Evolutionary conservation across 2,797 vertebrate species (phyloP).

Genomic region (Gobionotothen gibberifrons): DNA sequence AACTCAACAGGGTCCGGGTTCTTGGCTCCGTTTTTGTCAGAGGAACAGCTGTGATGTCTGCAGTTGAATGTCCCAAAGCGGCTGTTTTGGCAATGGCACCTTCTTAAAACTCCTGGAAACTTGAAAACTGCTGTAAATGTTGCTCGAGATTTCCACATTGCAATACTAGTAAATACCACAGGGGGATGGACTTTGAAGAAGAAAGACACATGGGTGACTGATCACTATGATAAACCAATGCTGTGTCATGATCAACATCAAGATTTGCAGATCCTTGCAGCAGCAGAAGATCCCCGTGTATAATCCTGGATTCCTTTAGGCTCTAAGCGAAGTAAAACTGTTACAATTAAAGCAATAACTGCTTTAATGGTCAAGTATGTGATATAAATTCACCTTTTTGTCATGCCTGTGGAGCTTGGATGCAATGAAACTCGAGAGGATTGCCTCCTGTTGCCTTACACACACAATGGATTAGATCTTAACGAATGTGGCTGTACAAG

Average conservation of each 20-base stretch:
- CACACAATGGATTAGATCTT: constrained; percentile 43
- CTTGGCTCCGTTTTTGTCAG: constrained; percentile 28
- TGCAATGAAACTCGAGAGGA: constrained; percentile 37
- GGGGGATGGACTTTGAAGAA: constrained; percentile 45
- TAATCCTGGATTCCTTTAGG: constrained; percentile 46
- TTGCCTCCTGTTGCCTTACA: constrained; percentile 59
- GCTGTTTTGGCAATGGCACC: constrained; percentile 53
- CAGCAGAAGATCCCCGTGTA: constrained; percentile 42
- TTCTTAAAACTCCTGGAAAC: constrained; percentile 78
- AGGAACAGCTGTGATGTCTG: constrained; percentile 38
- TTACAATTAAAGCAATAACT: constrained; percentile 71
- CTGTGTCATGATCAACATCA: constrained; percentile 29
- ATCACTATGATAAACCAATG: constrained; percentile 22
- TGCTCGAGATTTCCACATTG: constrained; percentile 62
- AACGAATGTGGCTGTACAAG: constrained; percentile 48
- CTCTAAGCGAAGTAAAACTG: constrained; percentile 52
- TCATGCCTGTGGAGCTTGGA: constrained; percentile 30
- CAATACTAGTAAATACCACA: constrained; percentile 69
- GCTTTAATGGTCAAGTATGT: constrained; percentile 68
- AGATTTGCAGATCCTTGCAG: constrained; percentile 35
- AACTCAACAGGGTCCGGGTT: constrained; percentile 44
- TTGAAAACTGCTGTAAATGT: constrained; percentile 68
- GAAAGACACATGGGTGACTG: not conserved
- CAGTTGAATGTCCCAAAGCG: constrained; percentile 59
- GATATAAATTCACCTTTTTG: constrained; percentile 47